Base-by-base conservation (phyloP, 2,113 vertebrate genomes). In the Maccullochella peelii region DNA sequence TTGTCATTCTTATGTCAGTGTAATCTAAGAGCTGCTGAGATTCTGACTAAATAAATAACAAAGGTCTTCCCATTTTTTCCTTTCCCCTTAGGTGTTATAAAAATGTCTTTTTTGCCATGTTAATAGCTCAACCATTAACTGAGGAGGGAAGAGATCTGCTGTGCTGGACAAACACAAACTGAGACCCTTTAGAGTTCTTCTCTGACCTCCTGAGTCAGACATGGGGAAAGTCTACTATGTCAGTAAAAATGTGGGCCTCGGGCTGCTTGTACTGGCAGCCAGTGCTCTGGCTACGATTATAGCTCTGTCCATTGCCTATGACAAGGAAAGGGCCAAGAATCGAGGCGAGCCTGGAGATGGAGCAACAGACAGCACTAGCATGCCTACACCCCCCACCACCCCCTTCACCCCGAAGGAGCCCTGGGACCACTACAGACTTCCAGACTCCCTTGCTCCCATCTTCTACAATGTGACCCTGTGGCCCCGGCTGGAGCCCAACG, bases 151-250 rank as follows among this genome's bases (percentile, higher is more conserved):
- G 76, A 80, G 30, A 44, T 54, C 49, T 61, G 52, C 76, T 59
- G 73, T 50, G 49, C 68, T 71, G 33, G 40, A 87, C 42, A 52
- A 85, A 67, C 15, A 63, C 82, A 50, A 70, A 79, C 80, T 83
- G 79, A 85, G 5, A 83, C 0, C 15, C 12, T 33, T 73, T 44
- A 30, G 47, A 70, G 59, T 59, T 73, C 59, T 54, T 33, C 80
- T 38, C 36, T 71, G 30, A 70, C 38, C 78, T 80, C 38, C 61
- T 59, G 49, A 21, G 44, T 15, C 69, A 38, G 81, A 77, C 94
- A 99, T 99, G 98, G 97, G 94, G 0, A 97, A 96, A 25, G 97
- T 97, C 44, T 98, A 97, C 95, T 97, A 96, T 86, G 89, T 99
- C 88, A 97, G 96, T 93, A 98, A 95, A 93, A 73, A 89, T 0